phyloP scores from a whole-genome alignment of 2,888 invertebrate genomes.

The Siphlonurus alternatus region DNA sequence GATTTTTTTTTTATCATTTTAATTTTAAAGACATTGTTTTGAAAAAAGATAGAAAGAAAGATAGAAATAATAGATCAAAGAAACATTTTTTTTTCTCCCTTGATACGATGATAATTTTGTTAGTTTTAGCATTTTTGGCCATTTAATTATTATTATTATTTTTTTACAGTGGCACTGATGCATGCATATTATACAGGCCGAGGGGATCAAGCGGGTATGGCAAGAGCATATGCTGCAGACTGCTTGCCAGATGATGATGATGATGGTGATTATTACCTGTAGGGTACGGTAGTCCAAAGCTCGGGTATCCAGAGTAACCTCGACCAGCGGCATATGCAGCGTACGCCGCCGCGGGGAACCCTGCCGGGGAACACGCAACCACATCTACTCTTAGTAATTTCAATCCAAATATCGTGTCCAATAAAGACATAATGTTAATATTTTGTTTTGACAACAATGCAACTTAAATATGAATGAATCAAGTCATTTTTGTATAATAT shows the following conservation, averaged over 20 bases:
- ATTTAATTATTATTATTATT: not conserved
- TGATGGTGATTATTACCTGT: constrained; percentile 79
- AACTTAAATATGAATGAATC: no score
- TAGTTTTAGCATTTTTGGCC: no score
- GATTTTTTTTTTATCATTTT: no score
- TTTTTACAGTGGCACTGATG: constrained; percentile 58
- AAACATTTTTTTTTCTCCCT: no score
- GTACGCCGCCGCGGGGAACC: constrained; percentile 88
- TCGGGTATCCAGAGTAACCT: constrained; percentile 93
- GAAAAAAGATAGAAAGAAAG: no score
- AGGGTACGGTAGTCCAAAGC: constrained; percentile 95
- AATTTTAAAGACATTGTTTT: no score
- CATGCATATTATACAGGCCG: constrained; percentile 44
- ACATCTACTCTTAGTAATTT: not conserved
- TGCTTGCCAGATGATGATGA: constrained; percentile 22
- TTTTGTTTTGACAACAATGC: no score
- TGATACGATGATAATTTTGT: no score
- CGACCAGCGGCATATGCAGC: constrained; percentile 93
- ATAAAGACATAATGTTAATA: no score
- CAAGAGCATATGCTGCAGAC: constrained; percentile 15
- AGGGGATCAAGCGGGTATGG: constrained; percentile 23
- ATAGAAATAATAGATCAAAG: no score
- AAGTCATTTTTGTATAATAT: no score
- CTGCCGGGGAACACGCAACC: constrained; percentile 31
- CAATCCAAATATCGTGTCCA: not conserved